Percentiles rank a stretch among this genome's conserved stretches.
Evolutionary conservation across 2,888 invertebrate species (phyloP).

Genomic region (Epistrophella euchroma): DNA sequence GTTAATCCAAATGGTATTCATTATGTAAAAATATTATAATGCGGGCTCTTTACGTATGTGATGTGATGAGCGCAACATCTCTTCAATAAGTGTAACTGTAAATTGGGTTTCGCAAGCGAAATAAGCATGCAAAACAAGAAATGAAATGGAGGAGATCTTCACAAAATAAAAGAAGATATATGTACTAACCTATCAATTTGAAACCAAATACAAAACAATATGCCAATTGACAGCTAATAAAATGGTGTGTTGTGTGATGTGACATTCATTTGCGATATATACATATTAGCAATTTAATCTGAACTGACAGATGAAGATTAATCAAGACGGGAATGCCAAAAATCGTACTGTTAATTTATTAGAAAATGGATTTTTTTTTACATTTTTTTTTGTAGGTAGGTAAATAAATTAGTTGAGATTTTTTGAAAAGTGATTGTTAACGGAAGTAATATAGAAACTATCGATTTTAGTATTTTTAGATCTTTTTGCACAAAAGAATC

Average conservation of each 20-base stretch:
- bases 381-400: background rate
- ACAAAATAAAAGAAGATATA: slow-evolving; percentile 28
- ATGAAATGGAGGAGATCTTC: slow-evolving; percentile 63
- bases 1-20: slow-evolving; percentile 48
- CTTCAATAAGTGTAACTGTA: slow-evolving; percentile 64
- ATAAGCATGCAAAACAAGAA: slow-evolving; percentile 27
- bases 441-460: background rate
- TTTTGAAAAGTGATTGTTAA: slow-evolving; percentile 5
- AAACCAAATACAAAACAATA: slow-evolving; percentile 33
- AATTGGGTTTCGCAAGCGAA: slow-evolving; percentile 69
- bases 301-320: background rate
- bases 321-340: slow-evolving; percentile 13
- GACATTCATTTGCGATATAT: slow-evolving; percentile 34
- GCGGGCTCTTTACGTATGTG: slow-evolving; percentile 45
- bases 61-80: too few species aligned
- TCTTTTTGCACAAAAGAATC: too few species aligned
- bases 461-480: background rate
- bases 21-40: slow-evolving; percentile 76
- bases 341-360: background rate
- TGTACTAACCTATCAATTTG: slow-evolving; percentile 32
- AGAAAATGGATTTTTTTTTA: background rate
- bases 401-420: background rate
- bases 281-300: slow-evolving; percentile 22
- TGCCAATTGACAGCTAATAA: slow-evolving; percentile 26
- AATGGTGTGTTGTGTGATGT: slow-evolving; percentile 4